phyloP scores from a whole-genome alignment of 2,797 vertebrate genomes.

The Thripadectes ignobilis region DNA sequence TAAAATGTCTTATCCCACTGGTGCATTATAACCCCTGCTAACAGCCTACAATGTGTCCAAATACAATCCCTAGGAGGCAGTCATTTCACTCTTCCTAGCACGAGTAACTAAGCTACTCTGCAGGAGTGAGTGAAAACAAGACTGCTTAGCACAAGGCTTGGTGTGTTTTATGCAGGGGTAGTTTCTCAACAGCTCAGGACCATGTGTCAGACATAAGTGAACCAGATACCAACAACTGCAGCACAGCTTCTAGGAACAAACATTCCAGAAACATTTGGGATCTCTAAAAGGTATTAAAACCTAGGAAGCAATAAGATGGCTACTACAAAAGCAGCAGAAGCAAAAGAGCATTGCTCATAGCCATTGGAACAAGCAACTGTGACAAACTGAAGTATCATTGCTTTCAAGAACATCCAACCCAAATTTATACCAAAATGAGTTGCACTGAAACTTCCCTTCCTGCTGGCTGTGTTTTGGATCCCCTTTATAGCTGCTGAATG shows the following conservation, averaged over 20 bases:
- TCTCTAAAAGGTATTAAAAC: background rate
- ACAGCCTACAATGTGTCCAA: background rate
- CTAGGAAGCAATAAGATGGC: background rate
- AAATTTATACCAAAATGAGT: background rate
- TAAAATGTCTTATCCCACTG: background rate
- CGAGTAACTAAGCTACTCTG: no score
- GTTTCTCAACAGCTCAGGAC: background rate
- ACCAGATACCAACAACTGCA: background rate
- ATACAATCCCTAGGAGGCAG: background rate
- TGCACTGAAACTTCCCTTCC: background rate
- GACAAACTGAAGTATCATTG: background rate
- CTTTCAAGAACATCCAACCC: background rate
- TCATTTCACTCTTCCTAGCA: no score
- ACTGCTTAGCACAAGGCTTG: background rate
- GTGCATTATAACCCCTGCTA: background rate
- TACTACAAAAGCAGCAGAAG: background rate
- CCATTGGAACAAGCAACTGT: background rate
- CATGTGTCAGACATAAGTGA: background rate
- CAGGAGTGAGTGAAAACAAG: no score
- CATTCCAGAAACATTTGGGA: background rate
- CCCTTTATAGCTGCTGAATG: background rate
- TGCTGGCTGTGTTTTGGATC: background rate
- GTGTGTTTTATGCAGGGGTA: background rate
- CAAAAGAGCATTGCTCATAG: background rate
- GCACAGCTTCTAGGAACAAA: background rate